These are phyloP conservation scores for Pegea sp. DNA, from an alignment of 23 tunicate genomes.

Conservation along the genomic window DNA sequence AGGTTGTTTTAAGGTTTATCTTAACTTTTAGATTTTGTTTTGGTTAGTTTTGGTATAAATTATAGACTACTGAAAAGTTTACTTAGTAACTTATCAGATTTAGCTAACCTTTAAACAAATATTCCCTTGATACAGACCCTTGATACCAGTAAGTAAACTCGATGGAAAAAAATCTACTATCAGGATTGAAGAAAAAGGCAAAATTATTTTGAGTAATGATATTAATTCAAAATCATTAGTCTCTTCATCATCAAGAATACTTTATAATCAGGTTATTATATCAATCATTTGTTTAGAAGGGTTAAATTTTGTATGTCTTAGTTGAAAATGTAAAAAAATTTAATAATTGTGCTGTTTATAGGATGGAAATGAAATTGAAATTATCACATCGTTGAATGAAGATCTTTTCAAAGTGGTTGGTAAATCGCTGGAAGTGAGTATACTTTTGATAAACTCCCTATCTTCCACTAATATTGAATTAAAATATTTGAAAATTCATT, in stretches of 20 bases:
- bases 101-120: no score
- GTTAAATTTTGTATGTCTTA: neutral
- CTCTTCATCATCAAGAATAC: conserved; percentile 46
- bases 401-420: conserved; percentile 79
- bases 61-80: no score
- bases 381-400: conserved; percentile 68
- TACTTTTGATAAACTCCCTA: neutral
- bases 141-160: conserved; percentile 47
- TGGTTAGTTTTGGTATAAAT: no score
- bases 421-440: conserved; percentile 42
- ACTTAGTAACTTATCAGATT: no score
- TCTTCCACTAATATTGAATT: neutral
- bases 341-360: conserved; percentile 2
- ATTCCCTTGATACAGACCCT: no score
- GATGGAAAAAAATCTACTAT: conserved; percentile 76
- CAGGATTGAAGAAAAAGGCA: conserved; percentile 16
- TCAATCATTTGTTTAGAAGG: neutral
- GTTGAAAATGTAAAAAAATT: no score
- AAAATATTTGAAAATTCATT: neutral
- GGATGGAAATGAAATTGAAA: conserved; percentile 53
- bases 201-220: conserved; percentile 17
- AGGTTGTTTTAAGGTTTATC: no score
- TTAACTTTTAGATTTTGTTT: no score
- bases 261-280: conserved; percentile 15
- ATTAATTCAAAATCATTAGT: conserved; percentile 33